Conservation (phyloP, 1,140 invertebrate species). For the Dinothrombium tinctorium region DNA sequence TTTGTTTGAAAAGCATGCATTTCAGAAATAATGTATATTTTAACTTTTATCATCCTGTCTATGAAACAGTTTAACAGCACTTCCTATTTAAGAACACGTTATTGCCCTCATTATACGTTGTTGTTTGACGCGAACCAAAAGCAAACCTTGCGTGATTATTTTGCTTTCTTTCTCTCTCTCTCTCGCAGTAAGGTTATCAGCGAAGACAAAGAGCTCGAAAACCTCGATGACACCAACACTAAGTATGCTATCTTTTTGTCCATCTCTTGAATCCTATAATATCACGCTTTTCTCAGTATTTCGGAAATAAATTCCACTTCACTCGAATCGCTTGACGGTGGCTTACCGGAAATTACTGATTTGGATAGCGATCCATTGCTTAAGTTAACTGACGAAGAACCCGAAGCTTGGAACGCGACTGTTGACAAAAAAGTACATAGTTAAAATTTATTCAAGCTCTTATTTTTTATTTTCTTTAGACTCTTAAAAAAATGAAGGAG, state of each 20-base stretch:
- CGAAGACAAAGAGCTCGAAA: constrained; percentile 15
- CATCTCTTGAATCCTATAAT: background rate
- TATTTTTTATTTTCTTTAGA: constrained; percentile 19
- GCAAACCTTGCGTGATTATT: too few relatives aligned
- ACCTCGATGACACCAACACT: background rate
- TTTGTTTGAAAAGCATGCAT: too few relatives aligned
- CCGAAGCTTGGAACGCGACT: constrained; percentile 69
- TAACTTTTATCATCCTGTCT: too few relatives aligned
- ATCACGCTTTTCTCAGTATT: constrained; percentile 18
- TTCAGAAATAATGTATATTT: too few relatives aligned
- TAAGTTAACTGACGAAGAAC: constrained; percentile 49
- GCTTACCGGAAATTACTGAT: constrained; percentile 16
- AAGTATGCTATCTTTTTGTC: background rate
- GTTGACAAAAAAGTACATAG: constrained; percentile 45
- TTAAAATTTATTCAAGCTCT: constrained; percentile 1
- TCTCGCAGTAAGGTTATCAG: constrained; percentile 15
- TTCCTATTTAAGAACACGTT: too few relatives aligned
- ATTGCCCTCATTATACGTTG: too few relatives aligned
- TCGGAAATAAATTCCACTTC: constrained; percentile 22
- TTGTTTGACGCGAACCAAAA: too few relatives aligned
- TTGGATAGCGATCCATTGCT: constrained; percentile 44
- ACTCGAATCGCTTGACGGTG: constrained; percentile 24
- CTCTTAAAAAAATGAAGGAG: constrained; percentile 47
- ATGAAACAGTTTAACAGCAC: too few relatives aligned
- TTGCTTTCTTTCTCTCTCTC: background rate